Base-by-base conservation (phyloP, 2,797 vertebrate genomes). In the Apogon hyalosoma region DNA sequence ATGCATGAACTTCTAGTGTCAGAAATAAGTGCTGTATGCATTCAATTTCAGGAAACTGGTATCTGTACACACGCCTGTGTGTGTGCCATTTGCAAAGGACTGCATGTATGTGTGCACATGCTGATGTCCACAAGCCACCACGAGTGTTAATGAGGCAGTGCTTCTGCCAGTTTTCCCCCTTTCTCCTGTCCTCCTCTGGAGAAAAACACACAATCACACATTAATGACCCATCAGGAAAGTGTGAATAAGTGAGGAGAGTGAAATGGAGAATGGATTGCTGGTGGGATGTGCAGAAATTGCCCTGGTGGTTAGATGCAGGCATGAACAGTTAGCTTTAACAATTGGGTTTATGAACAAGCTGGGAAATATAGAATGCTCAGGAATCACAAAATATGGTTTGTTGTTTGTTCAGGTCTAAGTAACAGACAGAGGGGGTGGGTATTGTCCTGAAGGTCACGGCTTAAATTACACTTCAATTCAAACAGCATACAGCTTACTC, bases 141-240 rank as follows among this genome's bases (percentile, higher is more conserved):
- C 53, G 48, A 46, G 67, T 41, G 55, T 81, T 90, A 88, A 88
- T 89, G 78, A 88, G 84, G 21, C 58, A 45, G 46, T 52, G 38
- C 28, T 43, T 62, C 64, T 68, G 59, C 51, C 66, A 76, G 68
- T 61, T 33, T 16, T 14, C 10, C 28, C 39, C 8, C 12, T 51
- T 46, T 56, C 43, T 55, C 31, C 43, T 57, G 60, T 40, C 18
- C 41, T 65, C 61, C 79, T 83, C 69, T 56, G 33, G 77, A 84
- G 78, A 70, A 77, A 79, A 84, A 66, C 70, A 57, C 67, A 79
- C 77, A 84, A 68, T 84, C 79, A 61, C 58, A 70, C 55, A 55
- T 77, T 87, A 87, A 90, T 82, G 77, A 82, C 77, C 63, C 71
- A 57, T 52, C 67, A 77, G 69, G 45, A 70, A 19, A 56, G 53